Percentiles rank a stretch among this genome's conserved stretches.
These are phyloP conservation scores for Himalopsyche anomala DNA, from an alignment of 2,888 invertebrate genomes.

Conservation along the genomic window DNA sequence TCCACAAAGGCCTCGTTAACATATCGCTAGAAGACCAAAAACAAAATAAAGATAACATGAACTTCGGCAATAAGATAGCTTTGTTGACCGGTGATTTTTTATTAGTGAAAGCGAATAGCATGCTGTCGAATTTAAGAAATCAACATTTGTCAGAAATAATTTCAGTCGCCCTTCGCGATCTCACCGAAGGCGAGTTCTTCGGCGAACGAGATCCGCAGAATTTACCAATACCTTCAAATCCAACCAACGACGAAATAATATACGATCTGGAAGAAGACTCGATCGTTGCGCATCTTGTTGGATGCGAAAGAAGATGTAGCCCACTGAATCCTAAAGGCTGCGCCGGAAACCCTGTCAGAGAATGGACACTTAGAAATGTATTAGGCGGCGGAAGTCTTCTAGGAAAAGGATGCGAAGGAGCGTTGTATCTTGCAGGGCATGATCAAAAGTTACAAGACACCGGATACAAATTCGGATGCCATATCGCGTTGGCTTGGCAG, in stretches of 20 bases:
- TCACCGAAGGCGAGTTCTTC: conserved; percentile 89
- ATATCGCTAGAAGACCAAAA: conserved; percentile 74
- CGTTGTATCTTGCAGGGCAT: conserved; percentile 85
- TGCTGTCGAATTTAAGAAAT: conserved; percentile 83
- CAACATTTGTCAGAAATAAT: conserved; percentile 88
- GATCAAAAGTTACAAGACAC: conserved; percentile 80
- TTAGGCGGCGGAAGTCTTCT: conserved; percentile 81
- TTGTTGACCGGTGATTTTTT: conserved; percentile 91
- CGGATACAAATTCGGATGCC: conserved; percentile 88
- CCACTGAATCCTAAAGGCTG: conserved; percentile 70
- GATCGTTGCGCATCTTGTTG: conserved; percentile 53
- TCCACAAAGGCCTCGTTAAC: conserved; percentile 82
- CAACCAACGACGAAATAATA: conserved; percentile 67
- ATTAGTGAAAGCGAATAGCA: conserved; percentile 87
- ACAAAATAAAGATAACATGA: conserved; percentile 81
- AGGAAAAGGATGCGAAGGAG: conserved; percentile 89
- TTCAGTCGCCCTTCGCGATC: conserved; percentile 87
- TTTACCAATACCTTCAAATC: conserved; percentile 82
- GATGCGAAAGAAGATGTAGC: conserved; percentile 54
- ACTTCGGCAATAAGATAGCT: conserved; percentile 93
- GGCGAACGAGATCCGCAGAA: conserved; percentile 86
- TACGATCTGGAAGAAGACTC: conserved; percentile 49
- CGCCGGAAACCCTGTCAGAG: conserved; percentile 79
- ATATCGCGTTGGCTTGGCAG: conserved; percentile 78
- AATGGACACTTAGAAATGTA: conserved; percentile 85